Evolutionary conservation across 2,797 vertebrate species (phyloP).

Genomic region (Dermochelys coriacea): DNA sequence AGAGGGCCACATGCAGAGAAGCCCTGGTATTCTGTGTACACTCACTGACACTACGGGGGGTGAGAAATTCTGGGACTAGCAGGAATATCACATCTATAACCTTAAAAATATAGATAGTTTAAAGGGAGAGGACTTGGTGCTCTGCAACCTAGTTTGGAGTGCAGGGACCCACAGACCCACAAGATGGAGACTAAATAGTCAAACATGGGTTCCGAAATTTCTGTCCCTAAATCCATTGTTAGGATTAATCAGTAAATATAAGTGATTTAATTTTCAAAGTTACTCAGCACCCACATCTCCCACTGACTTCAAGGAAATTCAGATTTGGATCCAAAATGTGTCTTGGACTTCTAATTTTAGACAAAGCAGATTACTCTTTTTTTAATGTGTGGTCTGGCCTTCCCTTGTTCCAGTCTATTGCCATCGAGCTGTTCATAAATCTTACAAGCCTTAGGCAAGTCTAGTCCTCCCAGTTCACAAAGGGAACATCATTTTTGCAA

Average conservation of each 20-base stretch:
- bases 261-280: not conserved
- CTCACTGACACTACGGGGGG: constrained; percentile 8
- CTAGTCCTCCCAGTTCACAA: constrained; percentile 40
- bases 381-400: not conserved
- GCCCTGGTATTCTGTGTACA: not conserved
- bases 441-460: constrained; percentile 44
- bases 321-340: constrained; percentile 21
- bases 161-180: not conserved
- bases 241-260: not conserved
- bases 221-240: not conserved
- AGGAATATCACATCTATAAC: not conserved
- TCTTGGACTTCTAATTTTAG: constrained; percentile 33
- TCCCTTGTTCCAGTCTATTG: constrained; percentile 50
- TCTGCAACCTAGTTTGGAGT: not conserved
- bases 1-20: not conserved
- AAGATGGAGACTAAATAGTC: not conserved
- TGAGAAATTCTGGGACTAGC: not conserved
- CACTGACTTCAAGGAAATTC: constrained; percentile 5
- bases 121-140: not conserved
- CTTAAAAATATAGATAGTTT: constrained; percentile 4
- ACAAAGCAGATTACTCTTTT: constrained; percentile 41
- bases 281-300: not conserved
- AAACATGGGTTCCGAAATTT: constrained; percentile 1
- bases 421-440: constrained; percentile 61
- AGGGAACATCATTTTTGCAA: not conserved